These are phyloP conservation scores for Lochmaea crataegi DNA, from an alignment of 2,888 invertebrate species.

Conservation along the genomic window DNA sequence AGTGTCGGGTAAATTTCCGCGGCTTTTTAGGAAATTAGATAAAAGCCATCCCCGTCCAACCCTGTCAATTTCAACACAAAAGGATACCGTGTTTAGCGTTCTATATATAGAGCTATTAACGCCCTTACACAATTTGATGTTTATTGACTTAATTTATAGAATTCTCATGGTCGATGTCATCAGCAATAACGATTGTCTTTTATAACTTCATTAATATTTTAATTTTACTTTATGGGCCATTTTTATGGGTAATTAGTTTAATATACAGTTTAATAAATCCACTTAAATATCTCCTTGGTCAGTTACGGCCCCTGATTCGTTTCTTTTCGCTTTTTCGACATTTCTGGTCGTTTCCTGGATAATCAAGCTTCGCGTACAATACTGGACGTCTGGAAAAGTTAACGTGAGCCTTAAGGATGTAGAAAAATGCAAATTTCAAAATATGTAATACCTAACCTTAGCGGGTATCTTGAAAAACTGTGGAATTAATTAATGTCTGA, in stretches of 20 bases:
- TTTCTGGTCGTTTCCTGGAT: no score
- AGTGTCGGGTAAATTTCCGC: conserved; percentile 13
- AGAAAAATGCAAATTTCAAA: no score
- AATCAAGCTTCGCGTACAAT: no score
- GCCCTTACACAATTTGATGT: not conserved
- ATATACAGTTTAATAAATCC: no score
- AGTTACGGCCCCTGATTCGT: no score
- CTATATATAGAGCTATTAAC: conserved; percentile 26
- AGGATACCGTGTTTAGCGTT: conserved; percentile 4
- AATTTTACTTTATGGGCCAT: not conserved
- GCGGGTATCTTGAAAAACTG: no score
- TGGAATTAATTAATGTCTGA: no score
- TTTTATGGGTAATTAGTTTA: not conserved
- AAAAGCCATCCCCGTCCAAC: conserved; percentile 43
- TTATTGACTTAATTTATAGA: conserved; percentile 5
- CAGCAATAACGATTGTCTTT: not conserved
- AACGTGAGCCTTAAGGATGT: no score
- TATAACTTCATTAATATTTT: not conserved
- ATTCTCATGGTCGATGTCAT: not conserved
- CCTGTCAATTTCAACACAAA: conserved; percentile 26
- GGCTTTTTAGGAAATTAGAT: conserved; percentile 46
- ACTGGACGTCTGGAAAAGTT: no score
- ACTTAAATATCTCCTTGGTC: no score
- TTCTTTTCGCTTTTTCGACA: no score
- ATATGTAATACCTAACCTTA: no score